Percentiles rank a stretch among this genome's conserved stretches.
phyloP scores from a whole-genome alignment of 2,888 invertebrate genomes.

The Bombyx huttoni region DNA sequence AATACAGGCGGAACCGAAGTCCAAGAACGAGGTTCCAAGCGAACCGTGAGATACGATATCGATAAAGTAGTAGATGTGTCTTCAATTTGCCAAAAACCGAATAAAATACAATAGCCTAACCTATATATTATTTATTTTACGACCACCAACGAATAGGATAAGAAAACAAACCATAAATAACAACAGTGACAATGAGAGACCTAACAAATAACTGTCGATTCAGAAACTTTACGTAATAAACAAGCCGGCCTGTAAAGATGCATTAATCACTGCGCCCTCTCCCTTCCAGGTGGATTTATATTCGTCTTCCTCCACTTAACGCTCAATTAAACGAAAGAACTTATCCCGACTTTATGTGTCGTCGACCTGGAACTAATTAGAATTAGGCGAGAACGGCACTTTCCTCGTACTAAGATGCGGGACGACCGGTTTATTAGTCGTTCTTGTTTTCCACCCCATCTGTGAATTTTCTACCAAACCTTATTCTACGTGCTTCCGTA shows the following conservation, averaged over 20 bases:
- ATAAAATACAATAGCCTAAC: no score
- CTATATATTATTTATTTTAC: no score
- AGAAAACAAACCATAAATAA: background rate
- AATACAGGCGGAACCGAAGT: no score
- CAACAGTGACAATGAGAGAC: background rate
- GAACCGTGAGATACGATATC: no score
- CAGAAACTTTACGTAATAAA: slow-evolving; percentile 9
- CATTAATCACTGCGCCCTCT: slow-evolving; percentile 18
- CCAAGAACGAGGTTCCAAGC: no score
- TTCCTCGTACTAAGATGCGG: slow-evolving; percentile 12
- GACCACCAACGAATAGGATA: no score
- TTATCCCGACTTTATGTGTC: slow-evolving; percentile 52
- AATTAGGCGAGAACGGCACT: slow-evolving; percentile 45
- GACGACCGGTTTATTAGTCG: slow-evolving; percentile 1
- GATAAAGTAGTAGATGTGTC: no score
- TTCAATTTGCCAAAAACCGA: no score
- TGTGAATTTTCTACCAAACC: slow-evolving; percentile 1
- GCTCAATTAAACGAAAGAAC: slow-evolving; percentile 59
- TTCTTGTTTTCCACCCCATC: slow-evolving; percentile 1
- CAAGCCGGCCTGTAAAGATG: slow-evolving; percentile 15
- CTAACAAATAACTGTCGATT: background rate
- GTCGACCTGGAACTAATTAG: slow-evolving; percentile 57
- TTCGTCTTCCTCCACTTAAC: slow-evolving; percentile 34
- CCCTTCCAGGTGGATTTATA: slow-evolving; percentile 38
- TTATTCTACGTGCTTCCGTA: background rate